Conservation (phyloP, 2,888 invertebrate species). For the Cerceris rybyensis region DNA sequence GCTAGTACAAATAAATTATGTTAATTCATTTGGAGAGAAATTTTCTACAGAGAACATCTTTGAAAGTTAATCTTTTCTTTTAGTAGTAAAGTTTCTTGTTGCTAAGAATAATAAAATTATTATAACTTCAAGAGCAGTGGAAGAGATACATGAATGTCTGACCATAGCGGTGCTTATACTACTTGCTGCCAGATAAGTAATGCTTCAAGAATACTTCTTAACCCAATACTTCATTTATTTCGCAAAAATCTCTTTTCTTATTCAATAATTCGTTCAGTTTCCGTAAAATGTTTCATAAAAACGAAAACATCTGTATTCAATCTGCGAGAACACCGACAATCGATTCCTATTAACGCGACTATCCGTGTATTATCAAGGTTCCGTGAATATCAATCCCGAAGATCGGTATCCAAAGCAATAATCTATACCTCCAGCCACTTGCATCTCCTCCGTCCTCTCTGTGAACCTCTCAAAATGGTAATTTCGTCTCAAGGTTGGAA, state of each 20-base stretch:
- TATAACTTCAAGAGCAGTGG: no score
- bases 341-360: conserved; percentile 58
- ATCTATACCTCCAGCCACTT: conserved; percentile 23
- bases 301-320: background rate
- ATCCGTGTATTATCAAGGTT: conserved; percentile 28
- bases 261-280: no score
- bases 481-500: conserved; percentile 41
- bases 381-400: conserved; percentile 47
- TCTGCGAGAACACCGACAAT: conserved; percentile 59
- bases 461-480: conserved; percentile 50
- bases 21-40: background rate
- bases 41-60: background rate
- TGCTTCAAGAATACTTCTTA: no score
- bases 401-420: conserved; percentile 25
- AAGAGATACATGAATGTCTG: no score
- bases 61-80: no score
- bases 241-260: no score
- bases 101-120: background rate
- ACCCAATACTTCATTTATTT: no score
- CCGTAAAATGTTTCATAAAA: conserved; percentile 6
- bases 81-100: background rate
- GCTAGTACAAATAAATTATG: no score
- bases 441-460: conserved; percentile 23
- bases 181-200: no score
- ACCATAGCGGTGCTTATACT: no score